These are phyloP conservation scores for Oscheius sp. DNA, from an alignment of 2,888 invertebrate species.

Conservation along the genomic window DNA sequence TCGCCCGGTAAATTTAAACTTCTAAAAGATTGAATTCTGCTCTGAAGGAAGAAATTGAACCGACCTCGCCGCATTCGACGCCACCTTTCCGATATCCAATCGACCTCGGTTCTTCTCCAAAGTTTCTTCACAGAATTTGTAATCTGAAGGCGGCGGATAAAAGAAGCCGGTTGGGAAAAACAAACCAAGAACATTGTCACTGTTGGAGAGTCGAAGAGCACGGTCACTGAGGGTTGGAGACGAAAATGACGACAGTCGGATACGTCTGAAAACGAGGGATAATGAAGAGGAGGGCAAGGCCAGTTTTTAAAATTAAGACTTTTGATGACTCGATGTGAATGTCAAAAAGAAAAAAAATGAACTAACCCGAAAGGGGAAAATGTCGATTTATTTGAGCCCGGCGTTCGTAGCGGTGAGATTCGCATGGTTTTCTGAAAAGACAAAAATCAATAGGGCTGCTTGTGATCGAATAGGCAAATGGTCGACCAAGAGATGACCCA, in stretches of 20 bases:
- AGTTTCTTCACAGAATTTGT: slow-evolving; percentile 34
- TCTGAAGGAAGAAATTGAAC: background rate
- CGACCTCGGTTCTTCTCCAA: slow-evolving; percentile 27
- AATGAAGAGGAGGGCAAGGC: too few relatives aligned
- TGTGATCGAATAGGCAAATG: background rate
- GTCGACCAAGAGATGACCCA: background rate
- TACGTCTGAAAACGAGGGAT: slow-evolving; percentile 20
- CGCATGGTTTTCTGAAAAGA: slow-evolving; percentile 1
- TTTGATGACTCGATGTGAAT: too few relatives aligned
- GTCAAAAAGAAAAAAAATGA: background rate
- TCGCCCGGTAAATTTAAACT: background rate
- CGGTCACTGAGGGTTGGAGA: slow-evolving; percentile 28
- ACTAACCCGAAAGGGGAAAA: slow-evolving; percentile 29
- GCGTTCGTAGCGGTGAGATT: slow-evolving; percentile 25
- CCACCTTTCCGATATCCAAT: slow-evolving; percentile 32
- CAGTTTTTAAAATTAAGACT: too few relatives aligned
- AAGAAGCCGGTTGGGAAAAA: too few relatives aligned
- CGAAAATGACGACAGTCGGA: slow-evolving; percentile 36
- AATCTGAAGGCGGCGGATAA: background rate
- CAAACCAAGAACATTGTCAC: slow-evolving; percentile 35
- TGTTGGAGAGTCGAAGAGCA: slow-evolving; percentile 33
- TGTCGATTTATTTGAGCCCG: slow-evolving; percentile 9
- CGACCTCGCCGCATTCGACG: slow-evolving; percentile 32
- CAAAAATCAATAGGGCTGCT: background rate
- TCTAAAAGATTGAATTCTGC: background rate